These are phyloP conservation scores for Gymnothorax javanicus DNA, from an alignment of 2,797 vertebrate species.

Conservation along the genomic window DNA sequence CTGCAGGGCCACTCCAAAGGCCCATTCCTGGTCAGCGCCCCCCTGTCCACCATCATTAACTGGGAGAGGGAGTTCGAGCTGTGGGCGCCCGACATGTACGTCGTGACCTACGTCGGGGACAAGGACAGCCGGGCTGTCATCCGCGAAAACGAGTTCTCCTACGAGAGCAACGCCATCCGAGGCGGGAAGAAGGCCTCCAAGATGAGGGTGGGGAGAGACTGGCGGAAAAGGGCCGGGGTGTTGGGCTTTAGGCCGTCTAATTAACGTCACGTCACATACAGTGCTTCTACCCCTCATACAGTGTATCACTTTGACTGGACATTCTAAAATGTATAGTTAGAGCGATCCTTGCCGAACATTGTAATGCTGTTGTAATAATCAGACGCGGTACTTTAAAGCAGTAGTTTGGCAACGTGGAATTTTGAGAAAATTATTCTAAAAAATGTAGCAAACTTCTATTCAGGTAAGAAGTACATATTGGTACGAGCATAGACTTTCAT, in stretches of 20 bases:
- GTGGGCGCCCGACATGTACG: conserved; percentile 99
- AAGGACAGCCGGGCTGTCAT: conserved; percentile 98
- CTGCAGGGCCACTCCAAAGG: conserved; percentile 95
- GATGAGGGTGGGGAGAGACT: conserved; percentile 83
- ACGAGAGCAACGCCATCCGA: conserved; percentile 94
- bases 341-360: too few relatives aligned
- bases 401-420: too few relatives aligned
- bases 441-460: too few relatives aligned
- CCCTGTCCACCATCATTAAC: conserved; percentile 97
- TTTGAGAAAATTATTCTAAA: too few relatives aligned
- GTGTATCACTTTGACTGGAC: background rate
- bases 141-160: conserved; percentile 96
- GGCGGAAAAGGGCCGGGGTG: background rate
- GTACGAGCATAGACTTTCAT: too few relatives aligned
- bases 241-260: background rate
- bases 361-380: too few relatives aligned
- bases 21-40: conserved; percentile 95
- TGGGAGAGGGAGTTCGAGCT: conserved; percentile 98
- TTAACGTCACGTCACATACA: background rate
- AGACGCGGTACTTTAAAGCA: too few relatives aligned
- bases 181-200: conserved; percentile 96
- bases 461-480: too few relatives aligned
- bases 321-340: too few relatives aligned
- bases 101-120: conserved; percentile 95
- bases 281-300: background rate